Base-by-base conservation (phyloP, 2,888 invertebrate genomes). In the Eupithecia subumbrata region DNA sequence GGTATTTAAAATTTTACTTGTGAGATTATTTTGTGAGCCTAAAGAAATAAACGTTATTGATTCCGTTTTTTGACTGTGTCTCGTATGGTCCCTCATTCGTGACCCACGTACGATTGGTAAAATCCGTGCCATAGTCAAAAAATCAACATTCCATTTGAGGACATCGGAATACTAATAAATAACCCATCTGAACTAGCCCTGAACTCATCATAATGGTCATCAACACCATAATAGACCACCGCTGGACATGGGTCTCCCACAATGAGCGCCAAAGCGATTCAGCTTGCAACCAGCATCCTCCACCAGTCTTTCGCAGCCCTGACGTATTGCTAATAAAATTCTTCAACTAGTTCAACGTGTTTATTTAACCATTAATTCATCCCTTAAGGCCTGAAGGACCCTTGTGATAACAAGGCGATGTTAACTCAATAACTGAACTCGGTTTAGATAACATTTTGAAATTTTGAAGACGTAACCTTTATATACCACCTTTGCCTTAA, bases 381-480 rank as follows among this genome's bases (percentile, higher is more conserved):
- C 9, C 1, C 30, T 18, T 7, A 34, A 16, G 30, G 18, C 34
- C 64, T 18, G 1, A 64, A 34, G 18, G 18, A 64, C 64, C 34
- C 63, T 25, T 30, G 30, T 60, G 60, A 34, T 64, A 64, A 64
- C 64, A 18, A 64, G 8, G 30, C 18, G 16, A 34, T 56, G 52
- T 56, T 56, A 22, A 34, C 64, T 64, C 64, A 64, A 64, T 64
- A 64, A 64, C 34, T 34, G 11, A 56, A 56, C 11, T 64, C 34
- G 12, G 64, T 60, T 22, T 9, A 60, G 60, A 60, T 60, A 60
- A 60, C 22, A 56, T 56, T 56, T 56, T 4, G 56, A 56, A 22
- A 56, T 56, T 52, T 22, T 56, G 56, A 56, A 56, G 60, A 60
- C 22, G 56, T 56, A 56, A 56, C 60, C 52, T n/a, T 52, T 52